Base-by-base conservation (phyloP, 1,140 invertebrate genomes). In the Hestina assimilis region DNA sequence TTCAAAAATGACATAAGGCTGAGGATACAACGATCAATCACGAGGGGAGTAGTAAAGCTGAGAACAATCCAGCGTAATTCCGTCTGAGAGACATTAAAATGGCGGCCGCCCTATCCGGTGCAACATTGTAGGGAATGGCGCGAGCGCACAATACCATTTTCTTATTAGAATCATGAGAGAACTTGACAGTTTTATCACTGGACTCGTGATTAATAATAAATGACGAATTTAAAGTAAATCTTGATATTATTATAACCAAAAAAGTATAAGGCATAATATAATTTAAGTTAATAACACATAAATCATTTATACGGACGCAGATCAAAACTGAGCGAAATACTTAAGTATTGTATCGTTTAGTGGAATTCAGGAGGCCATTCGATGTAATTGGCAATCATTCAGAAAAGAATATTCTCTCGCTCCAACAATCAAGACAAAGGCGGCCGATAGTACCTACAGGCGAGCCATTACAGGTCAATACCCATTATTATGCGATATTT, bases 31-130 rank as follows among this genome's bases (percentile, higher is more conserved):
- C 82, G 75, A 87, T 87, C 82, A 87, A 87, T 84, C 84, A 87
- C 61, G 75, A 69, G 63, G 70, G 72, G 72, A 68, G 81, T 76
- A 80, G 79, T 86, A 87, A 87, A 86, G 53, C 69, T 72, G 83
- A 86, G 83, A 87, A 87, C 84, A 87, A 87, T 87, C 83, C 84
- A 79, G 83, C 84, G 84, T 87, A 87, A 86, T 86, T 87, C 84
- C 84, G 83, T 80, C 76, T 70, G 78, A 82, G 78, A 74, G 79
- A 85, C 84, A 87, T 87, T 87, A 87, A 87, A 84, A 85, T 75
- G 72, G 75, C 78, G 66, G 75, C 79, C 79, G 81, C 78, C 84
- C 82, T 87, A 85, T 87, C 81, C 84, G 84, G 80, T 79, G 80
- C 82, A 87, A 87, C 84, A 84, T 70, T 82, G 84, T 87, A 56